Conservation (phyloP, 2,113 vertebrate genomes). For the Channa maculata region DNA sequence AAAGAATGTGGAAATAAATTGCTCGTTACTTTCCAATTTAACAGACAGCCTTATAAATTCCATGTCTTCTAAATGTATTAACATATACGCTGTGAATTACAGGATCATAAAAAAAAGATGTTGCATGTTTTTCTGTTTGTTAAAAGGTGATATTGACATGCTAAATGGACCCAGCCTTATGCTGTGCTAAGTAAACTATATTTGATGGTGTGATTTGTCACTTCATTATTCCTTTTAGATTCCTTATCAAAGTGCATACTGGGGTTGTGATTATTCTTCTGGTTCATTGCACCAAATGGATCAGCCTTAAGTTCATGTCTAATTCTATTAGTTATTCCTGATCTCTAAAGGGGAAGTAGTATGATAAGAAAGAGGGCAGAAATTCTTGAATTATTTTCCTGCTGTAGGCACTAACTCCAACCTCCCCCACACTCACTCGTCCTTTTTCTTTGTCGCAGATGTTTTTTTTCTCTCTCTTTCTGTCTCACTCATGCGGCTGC, state of each 20-base stretch:
- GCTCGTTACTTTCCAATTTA: not conserved
- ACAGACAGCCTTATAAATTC: not conserved
- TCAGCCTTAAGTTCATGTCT: constrained; percentile 54
- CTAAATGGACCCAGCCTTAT: constrained; percentile 24
- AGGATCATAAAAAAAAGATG: not conserved
- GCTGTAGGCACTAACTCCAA: constrained; percentile 33
- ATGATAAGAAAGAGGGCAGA: constrained; percentile 31
- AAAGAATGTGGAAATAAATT: constrained; percentile 16
- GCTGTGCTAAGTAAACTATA: constrained; percentile 24
- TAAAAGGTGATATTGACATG: constrained; percentile 1
- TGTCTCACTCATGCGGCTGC: constrained; percentile 10
- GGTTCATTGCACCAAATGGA: constrained; percentile 62
- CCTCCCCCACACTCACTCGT: constrained; percentile 11
- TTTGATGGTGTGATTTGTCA: constrained; percentile 26
- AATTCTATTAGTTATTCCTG: constrained; percentile 60
- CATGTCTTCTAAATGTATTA: not conserved
- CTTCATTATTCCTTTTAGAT: constrained; percentile 67
- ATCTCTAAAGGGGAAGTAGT: constrained; percentile 39
- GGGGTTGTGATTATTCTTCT: constrained; percentile 57
- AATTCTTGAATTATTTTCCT: constrained; percentile 32
- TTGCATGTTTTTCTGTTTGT: constrained; percentile 5
- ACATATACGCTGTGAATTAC: constrained; percentile 14
- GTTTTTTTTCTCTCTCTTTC: constrained; percentile 21
- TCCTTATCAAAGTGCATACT: constrained; percentile 69
- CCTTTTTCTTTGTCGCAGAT: constrained; percentile 11